phyloP scores from a whole-genome alignment of 53 echinoderm and acorn worm species.

The Actinopyga echinites region DNA sequence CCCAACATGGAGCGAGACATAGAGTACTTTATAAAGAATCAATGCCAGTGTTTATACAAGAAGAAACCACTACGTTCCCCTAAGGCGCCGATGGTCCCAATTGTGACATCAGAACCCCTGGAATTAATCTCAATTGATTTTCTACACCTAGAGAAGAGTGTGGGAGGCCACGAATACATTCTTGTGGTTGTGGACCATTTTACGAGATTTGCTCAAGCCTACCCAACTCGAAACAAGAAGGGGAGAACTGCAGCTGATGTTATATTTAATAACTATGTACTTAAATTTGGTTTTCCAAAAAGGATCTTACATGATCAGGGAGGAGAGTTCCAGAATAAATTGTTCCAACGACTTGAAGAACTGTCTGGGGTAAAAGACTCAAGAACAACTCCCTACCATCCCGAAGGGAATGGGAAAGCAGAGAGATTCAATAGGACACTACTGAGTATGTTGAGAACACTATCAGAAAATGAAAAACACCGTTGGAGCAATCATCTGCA shows the following conservation, averaged over 20 bases:
- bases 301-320: no score
- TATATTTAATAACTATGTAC: constrained; percentile 66
- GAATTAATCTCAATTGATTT: constrained; percentile 45
- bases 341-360: constrained; percentile 53
- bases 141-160: constrained; percentile 47
- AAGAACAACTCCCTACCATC: constrained; percentile 61
- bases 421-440: constrained; percentile 65
- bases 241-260: constrained; percentile 67
- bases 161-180: constrained; percentile 50
- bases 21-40: constrained; percentile 14
- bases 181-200: constrained; percentile 56
- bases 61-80: background rate
- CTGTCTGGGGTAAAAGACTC: constrained; percentile 43
- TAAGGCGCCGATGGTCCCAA: constrained; percentile 21
- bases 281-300: constrained; percentile 70
- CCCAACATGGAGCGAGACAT: constrained; percentile 20
- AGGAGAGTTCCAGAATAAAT: constrained; percentile 59
- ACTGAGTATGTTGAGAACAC: constrained; percentile 57
- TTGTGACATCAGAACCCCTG: constrained; percentile 43
- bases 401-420: constrained; percentile 61
- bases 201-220: constrained; percentile 62
- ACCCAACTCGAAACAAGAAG: constrained; percentile 65
- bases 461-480: constrained; percentile 53
- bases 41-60: background rate
- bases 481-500: constrained; percentile 46